These are phyloP conservation scores for Monarcha castaneiventris DNA, from an alignment of 2,113 vertebrate species.

Conservation along the genomic window DNA sequence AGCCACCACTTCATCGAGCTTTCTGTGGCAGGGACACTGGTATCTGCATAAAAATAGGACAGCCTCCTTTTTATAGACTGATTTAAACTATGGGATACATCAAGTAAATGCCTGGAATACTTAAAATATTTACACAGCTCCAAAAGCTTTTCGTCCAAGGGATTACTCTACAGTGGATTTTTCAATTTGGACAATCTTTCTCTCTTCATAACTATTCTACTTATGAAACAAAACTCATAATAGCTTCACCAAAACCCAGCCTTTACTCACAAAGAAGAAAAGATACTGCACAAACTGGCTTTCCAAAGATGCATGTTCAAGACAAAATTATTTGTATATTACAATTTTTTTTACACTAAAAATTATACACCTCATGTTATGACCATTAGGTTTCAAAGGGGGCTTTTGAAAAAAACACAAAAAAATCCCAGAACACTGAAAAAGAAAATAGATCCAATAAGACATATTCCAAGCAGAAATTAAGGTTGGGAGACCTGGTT, in stretches of 20 bases:
- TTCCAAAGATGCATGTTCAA: neutral
- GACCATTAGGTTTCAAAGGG: neutral
- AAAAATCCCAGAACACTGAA: neutral
- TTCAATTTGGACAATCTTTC: neutral
- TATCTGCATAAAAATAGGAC: neutral
- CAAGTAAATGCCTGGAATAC: neutral
- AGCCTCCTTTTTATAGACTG: neutral
- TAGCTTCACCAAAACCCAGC: neutral
- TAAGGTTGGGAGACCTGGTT: neutral
- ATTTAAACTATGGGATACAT: neutral
- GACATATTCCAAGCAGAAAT: neutral
- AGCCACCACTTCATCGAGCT: neutral
- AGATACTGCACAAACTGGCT: neutral
- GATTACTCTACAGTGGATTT: neutral
- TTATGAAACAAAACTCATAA: neutral
- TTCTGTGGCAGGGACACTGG: neutral
- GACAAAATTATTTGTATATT: neutral
- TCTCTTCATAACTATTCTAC: neutral
- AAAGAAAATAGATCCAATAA: neutral
- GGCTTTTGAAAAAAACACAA: neutral
- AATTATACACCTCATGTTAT: neutral
- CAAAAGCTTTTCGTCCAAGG: neutral
- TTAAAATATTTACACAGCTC: neutral
- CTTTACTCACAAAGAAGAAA: neutral
- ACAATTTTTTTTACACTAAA: neutral